phyloP scores from a whole-genome alignment of 2,888 invertebrate species.

The Chrysina gloriosa region DNA sequence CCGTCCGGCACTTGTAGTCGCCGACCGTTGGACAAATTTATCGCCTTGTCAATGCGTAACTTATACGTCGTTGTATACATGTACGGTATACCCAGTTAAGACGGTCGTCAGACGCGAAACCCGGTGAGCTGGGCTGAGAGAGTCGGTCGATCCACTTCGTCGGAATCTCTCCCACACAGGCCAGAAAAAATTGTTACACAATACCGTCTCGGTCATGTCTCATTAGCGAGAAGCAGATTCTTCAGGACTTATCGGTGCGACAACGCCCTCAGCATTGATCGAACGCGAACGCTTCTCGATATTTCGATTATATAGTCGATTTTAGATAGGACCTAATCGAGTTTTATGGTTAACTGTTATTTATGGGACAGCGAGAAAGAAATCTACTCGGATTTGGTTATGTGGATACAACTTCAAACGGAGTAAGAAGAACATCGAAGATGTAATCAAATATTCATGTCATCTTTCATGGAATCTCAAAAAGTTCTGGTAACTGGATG shows the following conservation, averaged over 20 bases:
- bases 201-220: constrained; percentile 46
- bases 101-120: neutral
- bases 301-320: no score
- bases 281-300: no score
- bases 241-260: constrained; percentile 4
- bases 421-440: no score
- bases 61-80: constrained; percentile 59
- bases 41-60: constrained; percentile 58
- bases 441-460: no score
- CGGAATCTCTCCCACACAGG: neutral
- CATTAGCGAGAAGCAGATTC: constrained; percentile 44
- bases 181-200: constrained; percentile 47
- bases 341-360: no score
- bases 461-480: no score
- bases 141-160: neutral
- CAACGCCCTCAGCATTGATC: constrained; percentile 42
- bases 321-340: no score
- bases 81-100: neutral
- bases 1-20: constrained; percentile 52
- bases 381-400: no score
- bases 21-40: constrained; percentile 60
- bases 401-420: no score
- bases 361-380: no score
- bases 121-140: neutral
- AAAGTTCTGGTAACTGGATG: no score